Base-by-base conservation (phyloP, 2,888 invertebrate genomes). In the Theretra japonica region DNA sequence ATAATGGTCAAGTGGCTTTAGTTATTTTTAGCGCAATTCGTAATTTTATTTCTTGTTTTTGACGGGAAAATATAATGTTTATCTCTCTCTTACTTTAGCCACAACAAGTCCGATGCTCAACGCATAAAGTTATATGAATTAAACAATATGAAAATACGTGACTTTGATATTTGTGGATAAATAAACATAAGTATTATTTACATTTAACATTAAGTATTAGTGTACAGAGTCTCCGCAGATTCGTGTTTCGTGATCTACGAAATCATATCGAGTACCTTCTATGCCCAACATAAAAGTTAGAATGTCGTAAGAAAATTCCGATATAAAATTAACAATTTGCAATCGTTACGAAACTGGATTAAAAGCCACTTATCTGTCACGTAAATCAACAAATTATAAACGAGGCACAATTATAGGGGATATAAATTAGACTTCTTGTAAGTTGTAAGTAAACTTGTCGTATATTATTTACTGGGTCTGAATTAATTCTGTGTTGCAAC, bases 341-440 rank as follows among this genome's bases (percentile, higher is more conserved):
- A 65, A 65, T 65, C 15, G 15, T 23, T 65, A 7, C 65, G 17
- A 41, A 48, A 65, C 48, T 65, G 23, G 41, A 65, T 23, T 65
- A 23, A 65, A 48, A 23, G 23, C 65, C 48, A 48, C 65, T 65
- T 65, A 65, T 65, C 65, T 23, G 48, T 48, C 48, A 48, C 48
- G 41, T 65, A 65, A 48, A 65, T 65, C 65, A 65, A 62, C 7
- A 65, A 65, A 65, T 65, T 48, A 48, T 48, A 65, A 65, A 48
- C 48, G 23, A 23, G 65, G 21, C 6, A 23, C 19, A 6, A 65
- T 65, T 48, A 48, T 48, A 48, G 41, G 15, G 23, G 23, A 17
- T 23, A 65, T 25, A 48, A 48, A 65, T 65, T 65, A 23, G 30
- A 41, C 48, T 23, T 65, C 23, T 48, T 25, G 23, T 23, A 48